Percentiles rank a stretch among this genome's conserved stretches.
phyloP scores from a whole-genome alignment of 2,113 vertebrate species.

The Zosterops hypoxanthus region DNA sequence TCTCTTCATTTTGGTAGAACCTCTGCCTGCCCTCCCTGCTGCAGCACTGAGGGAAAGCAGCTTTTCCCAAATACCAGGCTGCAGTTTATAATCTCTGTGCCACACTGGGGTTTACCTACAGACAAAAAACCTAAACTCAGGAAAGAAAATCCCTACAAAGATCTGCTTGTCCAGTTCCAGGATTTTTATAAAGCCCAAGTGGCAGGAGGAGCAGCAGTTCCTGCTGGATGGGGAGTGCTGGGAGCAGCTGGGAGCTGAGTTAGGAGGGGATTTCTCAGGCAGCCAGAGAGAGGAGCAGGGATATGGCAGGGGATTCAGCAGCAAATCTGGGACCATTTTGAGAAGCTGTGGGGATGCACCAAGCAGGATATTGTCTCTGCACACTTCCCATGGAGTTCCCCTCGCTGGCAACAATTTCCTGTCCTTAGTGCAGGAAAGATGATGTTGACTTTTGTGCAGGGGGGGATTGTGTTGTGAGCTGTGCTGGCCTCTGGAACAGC shows the following conservation, averaged over 20 bases:
- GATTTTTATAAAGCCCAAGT: background rate
- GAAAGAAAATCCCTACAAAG: background rate
- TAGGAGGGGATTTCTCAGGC: background rate
- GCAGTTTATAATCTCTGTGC: background rate
- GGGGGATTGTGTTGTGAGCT: background rate
- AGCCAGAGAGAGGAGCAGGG: background rate
- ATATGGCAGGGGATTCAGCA: background rate
- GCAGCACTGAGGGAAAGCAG: background rate
- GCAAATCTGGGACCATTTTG: background rate
- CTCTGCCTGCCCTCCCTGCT: background rate
- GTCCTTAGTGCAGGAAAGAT: background rate
- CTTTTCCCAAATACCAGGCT: background rate
- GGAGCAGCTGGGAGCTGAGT: background rate
- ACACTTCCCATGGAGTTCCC: conserved; percentile 15
- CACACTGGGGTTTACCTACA: rapidly evolving
- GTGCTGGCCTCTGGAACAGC: background rate
- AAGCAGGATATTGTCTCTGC: conserved; percentile 4
- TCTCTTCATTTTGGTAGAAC: background rate
- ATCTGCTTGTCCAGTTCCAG: background rate
- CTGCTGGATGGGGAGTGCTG: background rate
- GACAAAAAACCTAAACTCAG: background rate
- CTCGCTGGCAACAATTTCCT: background rate
- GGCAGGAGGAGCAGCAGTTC: background rate
- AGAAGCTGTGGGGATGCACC: background rate
- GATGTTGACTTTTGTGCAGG: background rate